phyloP scores from a whole-genome alignment of 2,113 vertebrate species.

The Morone chrysops region DNA sequence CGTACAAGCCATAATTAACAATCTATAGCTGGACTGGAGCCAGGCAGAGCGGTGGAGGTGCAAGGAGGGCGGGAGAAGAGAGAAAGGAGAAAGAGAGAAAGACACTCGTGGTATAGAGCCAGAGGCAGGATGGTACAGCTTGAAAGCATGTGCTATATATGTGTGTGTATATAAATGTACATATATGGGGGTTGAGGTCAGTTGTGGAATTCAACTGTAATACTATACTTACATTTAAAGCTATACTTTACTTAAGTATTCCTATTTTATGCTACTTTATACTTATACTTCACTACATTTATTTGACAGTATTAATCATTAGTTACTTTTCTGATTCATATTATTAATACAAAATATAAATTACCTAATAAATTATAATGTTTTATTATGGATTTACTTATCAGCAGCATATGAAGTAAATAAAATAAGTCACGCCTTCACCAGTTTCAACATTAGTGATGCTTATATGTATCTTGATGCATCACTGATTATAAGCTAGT shows the following conservation, averaged over 20 bases:
- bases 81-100: constrained; percentile 31
- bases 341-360: background rate
- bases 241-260: background rate
- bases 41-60: constrained; percentile 67
- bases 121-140: constrained; percentile 45
- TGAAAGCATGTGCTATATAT: constrained; percentile 35
- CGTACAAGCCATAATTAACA: constrained; percentile 79
- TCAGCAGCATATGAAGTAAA: background rate
- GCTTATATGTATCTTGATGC: background rate
- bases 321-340: background rate
- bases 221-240: background rate
- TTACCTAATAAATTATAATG: background rate
- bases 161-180: constrained; percentile 11
- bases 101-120: constrained; percentile 57
- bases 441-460: background rate
- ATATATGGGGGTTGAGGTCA: constrained; percentile 24
- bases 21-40: constrained; percentile 81
- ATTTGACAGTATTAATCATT: background rate
- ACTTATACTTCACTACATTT: background rate
- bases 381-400: background rate
- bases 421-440: background rate
- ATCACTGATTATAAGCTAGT: background rate
- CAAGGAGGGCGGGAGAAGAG: constrained; percentile 35
- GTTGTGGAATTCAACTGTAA: background rate
- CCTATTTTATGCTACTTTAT: background rate